phyloP scores from a whole-genome alignment of 1,140 invertebrate genomes.

The Callitettix versicolor region DNA sequence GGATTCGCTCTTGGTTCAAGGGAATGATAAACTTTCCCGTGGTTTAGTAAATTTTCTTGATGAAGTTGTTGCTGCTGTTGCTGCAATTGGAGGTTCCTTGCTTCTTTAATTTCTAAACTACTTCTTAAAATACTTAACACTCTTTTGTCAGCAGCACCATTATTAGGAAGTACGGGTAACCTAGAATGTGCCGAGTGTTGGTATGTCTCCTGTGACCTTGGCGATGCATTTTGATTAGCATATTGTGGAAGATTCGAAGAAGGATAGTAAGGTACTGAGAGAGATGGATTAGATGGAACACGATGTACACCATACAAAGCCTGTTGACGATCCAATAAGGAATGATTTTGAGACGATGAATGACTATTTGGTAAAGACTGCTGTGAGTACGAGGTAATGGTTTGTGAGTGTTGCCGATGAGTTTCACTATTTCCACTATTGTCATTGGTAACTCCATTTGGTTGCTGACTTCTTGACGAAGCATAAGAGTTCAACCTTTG shows the following conservation, averaged over 20 bases:
- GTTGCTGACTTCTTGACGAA: slow-evolving; percentile 18
- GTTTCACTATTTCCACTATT: not conserved
- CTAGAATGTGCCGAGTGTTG: not conserved
- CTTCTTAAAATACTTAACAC: slow-evolving; percentile 54
- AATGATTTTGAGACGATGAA: too few relatives aligned
- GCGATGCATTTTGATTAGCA: not conserved
- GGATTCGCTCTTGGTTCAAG: slow-evolving; percentile 11
- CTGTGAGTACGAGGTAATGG: not conserved
- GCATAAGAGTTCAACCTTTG: slow-evolving; percentile 34
- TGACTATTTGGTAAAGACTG: not conserved
- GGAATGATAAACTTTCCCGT: slow-evolving; percentile 12
- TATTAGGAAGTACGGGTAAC: not conserved
- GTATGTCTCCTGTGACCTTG: not conserved
- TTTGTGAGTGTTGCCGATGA: not conserved
- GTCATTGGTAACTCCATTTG: slow-evolving; percentile 16
- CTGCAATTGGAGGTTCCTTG: slow-evolving; percentile 38
- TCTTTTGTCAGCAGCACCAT: slow-evolving; percentile 45
- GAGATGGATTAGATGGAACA: not conserved
- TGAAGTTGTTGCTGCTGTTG: slow-evolving; percentile 27
- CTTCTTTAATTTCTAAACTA: slow-evolving; percentile 54
- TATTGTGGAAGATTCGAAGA: not conserved
- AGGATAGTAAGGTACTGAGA: not conserved
- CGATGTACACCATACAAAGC: not conserved
- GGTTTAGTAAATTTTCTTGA: slow-evolving; percentile 18
- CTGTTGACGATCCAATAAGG: too few relatives aligned